Evolutionary conservation across 53 echinoderm and acorn worm genomes (phyloP).

Genomic region (Zoroaster sp.): DNA sequence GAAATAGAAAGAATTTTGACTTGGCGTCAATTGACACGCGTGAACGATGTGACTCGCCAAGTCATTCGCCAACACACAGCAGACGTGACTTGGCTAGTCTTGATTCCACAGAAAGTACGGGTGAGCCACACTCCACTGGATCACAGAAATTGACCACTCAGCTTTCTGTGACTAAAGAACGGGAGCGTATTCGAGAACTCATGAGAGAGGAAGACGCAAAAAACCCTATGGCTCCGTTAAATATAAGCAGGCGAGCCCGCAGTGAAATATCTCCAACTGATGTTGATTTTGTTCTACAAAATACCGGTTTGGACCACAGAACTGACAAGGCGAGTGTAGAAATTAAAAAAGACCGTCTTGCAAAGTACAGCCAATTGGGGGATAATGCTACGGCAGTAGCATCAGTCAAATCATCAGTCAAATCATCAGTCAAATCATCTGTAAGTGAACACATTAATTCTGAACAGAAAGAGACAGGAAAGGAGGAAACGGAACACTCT

Average conservation of each 20-base stretch:
- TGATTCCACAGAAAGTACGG: neutral
- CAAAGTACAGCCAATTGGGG: neutral
- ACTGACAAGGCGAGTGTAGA: constrained; percentile 24
- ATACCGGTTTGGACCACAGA: neutral
- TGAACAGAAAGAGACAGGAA: neutral
- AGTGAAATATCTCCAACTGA: constrained; percentile 7
- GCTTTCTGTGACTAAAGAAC: neutral
- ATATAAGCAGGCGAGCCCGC: neutral
- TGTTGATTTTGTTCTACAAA: constrained; percentile 1
- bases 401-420: too few species aligned
- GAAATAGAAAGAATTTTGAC: constrained; percentile 34
- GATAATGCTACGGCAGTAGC: neutral
- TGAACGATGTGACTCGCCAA: constrained; percentile 70
- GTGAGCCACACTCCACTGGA: neutral
- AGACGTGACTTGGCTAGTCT: neutral
- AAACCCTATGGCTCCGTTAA: constrained; percentile 1
- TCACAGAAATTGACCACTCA: neutral
- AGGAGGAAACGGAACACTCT: neutral
- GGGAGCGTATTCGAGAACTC: constrained; percentile 23
- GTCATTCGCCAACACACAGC: constrained; percentile 1
- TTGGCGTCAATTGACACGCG: constrained; percentile 37
- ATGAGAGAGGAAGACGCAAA: constrained; percentile 5
- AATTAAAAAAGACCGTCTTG: constrained; percentile 30
- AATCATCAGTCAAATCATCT: neutral
- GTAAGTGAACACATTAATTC: neutral